Conservation (phyloP, 2,797 vertebrate species). For the Pangasius macronema region DNA sequence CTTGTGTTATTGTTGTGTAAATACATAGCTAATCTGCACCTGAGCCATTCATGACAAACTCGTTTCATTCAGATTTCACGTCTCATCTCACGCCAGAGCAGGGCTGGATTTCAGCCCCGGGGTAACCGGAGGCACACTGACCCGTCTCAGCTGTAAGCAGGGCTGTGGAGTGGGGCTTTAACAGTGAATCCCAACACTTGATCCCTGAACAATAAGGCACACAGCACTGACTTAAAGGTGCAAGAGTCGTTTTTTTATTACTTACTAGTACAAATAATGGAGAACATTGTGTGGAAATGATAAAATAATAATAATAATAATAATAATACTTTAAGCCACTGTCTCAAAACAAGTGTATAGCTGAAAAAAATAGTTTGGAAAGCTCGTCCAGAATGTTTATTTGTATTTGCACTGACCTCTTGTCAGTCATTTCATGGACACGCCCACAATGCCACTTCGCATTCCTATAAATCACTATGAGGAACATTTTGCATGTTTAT, state of each 20-base stretch:
- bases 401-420: no score
- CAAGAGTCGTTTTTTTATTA: no score
- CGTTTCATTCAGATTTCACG: neutral
- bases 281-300: no score
- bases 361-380: neutral
- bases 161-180: neutral
- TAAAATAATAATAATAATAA: no score
- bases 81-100: neutral
- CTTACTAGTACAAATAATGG: no score
- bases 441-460: neutral
- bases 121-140: neutral
- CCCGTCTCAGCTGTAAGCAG: neutral
- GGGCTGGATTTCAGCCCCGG: neutral
- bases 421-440: neutral
- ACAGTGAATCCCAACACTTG: neutral
- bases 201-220: no score
- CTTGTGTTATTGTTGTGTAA: no score
- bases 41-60: neutral
- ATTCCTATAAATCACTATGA: no score
- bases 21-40: neutral
- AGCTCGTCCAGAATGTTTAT: neutral
- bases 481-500: neutral
- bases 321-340: no score
- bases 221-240: no score
- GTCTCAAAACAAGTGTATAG: no score